A percentile compares a stretch with the other conserved stretches of the same genome.
Conservation (phyloP, 2,113 vertebrate genomes). For the Butorides virescens region DNA sequence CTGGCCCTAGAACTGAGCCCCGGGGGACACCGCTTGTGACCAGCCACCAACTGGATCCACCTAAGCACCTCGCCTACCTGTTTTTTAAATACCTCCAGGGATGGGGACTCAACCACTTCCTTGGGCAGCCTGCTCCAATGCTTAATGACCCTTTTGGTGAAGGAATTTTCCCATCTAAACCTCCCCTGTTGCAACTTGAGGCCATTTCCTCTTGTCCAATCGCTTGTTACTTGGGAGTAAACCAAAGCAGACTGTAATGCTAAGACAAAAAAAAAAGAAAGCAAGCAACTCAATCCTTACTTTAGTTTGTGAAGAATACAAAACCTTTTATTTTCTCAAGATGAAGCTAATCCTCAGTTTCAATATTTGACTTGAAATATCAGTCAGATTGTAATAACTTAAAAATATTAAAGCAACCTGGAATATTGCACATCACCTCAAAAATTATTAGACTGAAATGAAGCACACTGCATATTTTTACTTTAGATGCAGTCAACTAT, state of each 20-base stretch:
- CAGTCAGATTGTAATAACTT: not conserved
- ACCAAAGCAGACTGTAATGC: not conserved
- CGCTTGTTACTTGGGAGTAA: too few species aligned
- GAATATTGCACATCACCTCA: not conserved
- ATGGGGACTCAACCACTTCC: too few species aligned
- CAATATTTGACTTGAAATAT: not conserved
- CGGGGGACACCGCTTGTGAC: too few species aligned
- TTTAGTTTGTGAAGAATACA: not conserved
- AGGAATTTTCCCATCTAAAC: too few species aligned
- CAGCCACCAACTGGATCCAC: too few species aligned
- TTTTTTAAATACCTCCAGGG: too few species aligned
- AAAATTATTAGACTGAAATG: not conserved
- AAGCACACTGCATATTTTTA: not conserved
- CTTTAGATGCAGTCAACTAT: not conserved
- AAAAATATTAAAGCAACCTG: not conserved
- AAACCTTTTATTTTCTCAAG: not conserved
- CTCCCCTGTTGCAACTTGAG: too few species aligned
- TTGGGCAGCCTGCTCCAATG: too few species aligned
- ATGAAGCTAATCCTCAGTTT: not conserved
- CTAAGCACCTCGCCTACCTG: too few species aligned
- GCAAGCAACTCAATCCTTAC: not conserved
- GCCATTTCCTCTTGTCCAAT: too few species aligned
- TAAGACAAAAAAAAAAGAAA: not conserved
- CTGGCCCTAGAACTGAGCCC: too few species aligned
- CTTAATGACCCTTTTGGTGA: too few species aligned